These are phyloP conservation scores for Apoda limacodes DNA, from an alignment of 2,888 invertebrate genomes.

Conservation along the genomic window DNA sequence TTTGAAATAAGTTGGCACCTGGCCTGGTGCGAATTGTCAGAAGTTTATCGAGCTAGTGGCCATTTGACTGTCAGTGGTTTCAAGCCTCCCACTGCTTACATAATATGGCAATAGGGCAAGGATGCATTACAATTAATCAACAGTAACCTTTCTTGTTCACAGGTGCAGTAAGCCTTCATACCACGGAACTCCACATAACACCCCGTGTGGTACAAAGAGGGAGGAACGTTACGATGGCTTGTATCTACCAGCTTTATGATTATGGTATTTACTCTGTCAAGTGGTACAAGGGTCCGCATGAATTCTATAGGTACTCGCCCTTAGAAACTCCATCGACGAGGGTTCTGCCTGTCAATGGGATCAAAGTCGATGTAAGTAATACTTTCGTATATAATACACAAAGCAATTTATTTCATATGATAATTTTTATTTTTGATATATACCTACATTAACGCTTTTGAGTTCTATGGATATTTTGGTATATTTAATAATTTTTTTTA, in stretches of 20 bases:
- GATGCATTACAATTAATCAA: conserved; percentile 3
- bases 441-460: no score
- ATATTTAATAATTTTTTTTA: no score
- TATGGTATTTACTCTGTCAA: conserved; percentile 85
- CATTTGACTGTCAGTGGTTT: no score
- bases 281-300: conserved; percentile 85
- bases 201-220: conserved; percentile 79
- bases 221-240: conserved; percentile 77
- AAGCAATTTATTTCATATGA: no score
- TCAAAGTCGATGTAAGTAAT: conserved; percentile 84
- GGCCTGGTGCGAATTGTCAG: no score
- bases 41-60: no score
- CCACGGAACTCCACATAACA: conserved; percentile 77
- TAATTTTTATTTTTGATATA: no score
- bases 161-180: conserved; percentile 76
- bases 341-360: conserved; percentile 78
- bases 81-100: neutral
- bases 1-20: no score
- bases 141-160: conserved; percentile 31
- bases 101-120: no score
- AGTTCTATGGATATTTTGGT: no score
- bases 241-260: conserved; percentile 81
- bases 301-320: conserved; percentile 88
- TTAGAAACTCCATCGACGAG: conserved; percentile 78
- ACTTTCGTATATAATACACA: no score